Conservation (phyloP, 2,113 vertebrate species). For the Blennius ocellaris region DNA sequence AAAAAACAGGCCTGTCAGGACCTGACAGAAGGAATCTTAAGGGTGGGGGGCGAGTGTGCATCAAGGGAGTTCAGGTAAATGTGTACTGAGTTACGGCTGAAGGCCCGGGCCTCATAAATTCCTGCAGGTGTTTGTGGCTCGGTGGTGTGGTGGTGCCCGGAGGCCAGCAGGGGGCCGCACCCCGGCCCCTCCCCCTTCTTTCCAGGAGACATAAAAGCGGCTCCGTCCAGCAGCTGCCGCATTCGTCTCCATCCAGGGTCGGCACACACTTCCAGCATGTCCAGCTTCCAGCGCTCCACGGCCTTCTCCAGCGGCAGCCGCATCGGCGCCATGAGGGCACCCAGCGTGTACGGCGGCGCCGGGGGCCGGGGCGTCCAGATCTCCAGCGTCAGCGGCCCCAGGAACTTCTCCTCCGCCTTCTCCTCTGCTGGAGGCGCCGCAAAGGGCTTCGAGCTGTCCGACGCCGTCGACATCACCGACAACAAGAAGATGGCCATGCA, state of each 20-base stretch:
- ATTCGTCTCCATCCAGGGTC: constrained; percentile 53
- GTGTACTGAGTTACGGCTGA: too few species aligned
- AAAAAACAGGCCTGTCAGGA: constrained; percentile 6
- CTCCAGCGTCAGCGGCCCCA: constrained; percentile 30
- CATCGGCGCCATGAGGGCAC: constrained; percentile 6
- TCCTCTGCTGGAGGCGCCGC: neutral
- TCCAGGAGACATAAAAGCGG: constrained; percentile 45
- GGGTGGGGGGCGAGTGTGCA: too few species aligned
- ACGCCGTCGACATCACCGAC: constrained; percentile 25
- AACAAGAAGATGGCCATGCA: constrained; percentile 80
- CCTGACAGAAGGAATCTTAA: constrained; percentile 30
- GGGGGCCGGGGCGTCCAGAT: constrained; percentile 57
- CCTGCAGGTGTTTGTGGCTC: too few species aligned
- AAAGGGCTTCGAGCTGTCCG: constrained; percentile 52
- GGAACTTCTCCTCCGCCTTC: constrained; percentile 28
- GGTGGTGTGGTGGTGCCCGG: neutral
- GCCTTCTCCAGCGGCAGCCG: neutral
- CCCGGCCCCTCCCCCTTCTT: constrained; percentile 27
- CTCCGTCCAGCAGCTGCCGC: neutral
- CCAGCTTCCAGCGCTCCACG: neutral
- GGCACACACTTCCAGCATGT: constrained; percentile 48
- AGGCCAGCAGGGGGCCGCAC: neutral
- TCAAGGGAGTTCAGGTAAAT: too few species aligned
- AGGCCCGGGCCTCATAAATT: too few species aligned
- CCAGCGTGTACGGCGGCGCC: constrained; percentile 51